A percentile compares a stretch with the other conserved stretches of the same genome.
phyloP scores from a whole-genome alignment of 2,797 vertebrate genomes.

The Eleutherodactylus coqui region DNA sequence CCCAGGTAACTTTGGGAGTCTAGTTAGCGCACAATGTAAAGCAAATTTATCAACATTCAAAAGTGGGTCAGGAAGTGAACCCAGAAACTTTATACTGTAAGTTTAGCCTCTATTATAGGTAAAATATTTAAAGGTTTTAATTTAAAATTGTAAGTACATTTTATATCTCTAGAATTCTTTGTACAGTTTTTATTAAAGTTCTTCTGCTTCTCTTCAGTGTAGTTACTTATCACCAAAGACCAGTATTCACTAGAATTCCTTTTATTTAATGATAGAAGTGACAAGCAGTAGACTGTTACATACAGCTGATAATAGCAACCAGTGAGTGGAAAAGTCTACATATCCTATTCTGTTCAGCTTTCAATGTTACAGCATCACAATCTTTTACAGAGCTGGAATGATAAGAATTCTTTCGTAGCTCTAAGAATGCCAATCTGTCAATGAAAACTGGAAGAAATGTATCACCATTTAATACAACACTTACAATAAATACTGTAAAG shows the following conservation, averaged over 20 bases:
- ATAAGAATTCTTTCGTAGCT: slow-evolving; percentile 19
- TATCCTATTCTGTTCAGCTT: slow-evolving; percentile 40
- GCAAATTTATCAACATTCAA: no score
- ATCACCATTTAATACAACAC: neutral
- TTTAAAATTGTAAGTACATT: slow-evolving; percentile 65
- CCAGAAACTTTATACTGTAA: no score
- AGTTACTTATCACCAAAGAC: slow-evolving; percentile 69
- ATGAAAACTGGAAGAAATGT: slow-evolving; percentile 21
- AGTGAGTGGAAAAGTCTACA: slow-evolving; percentile 47
- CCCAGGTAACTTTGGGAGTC: no score
- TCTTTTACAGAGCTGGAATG: slow-evolving; percentile 6
- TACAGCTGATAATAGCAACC: slow-evolving; percentile 61
- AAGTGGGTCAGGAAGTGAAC: no score
- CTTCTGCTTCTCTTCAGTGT: slow-evolving; percentile 14
- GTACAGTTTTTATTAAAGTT: slow-evolving; percentile 65
- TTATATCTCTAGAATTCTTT: slow-evolving; percentile 61
- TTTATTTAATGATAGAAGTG: slow-evolving; percentile 63
- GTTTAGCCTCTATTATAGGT: no score
- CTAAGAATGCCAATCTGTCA: slow-evolving; percentile 30
- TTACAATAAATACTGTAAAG: slow-evolving; percentile 24
- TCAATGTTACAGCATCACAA: slow-evolving; percentile 45
- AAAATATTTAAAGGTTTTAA: neutral
- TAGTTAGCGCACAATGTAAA: no score
- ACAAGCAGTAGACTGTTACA: slow-evolving; percentile 56
- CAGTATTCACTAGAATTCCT: slow-evolving; percentile 62